Conservation (phyloP, 2,113 vertebrate genomes). For the Australoheros scitulus region DNA sequence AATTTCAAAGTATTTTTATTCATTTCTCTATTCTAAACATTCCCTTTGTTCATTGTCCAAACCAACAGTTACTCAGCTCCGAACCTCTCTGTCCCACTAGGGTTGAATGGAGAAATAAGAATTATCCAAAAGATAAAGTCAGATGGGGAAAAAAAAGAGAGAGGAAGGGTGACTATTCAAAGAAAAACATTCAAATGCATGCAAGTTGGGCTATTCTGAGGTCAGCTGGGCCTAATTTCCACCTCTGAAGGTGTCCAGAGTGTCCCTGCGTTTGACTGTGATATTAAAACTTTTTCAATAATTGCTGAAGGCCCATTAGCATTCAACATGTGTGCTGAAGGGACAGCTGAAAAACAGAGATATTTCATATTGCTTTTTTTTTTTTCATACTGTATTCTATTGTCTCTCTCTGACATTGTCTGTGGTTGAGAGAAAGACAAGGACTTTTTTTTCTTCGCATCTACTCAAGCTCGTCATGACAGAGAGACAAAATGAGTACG, state of each 20-base stretch:
- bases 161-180: neutral
- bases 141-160: neutral
- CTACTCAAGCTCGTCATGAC: neutral
- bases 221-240: neutral
- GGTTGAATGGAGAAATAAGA: neutral
- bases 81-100: no score
- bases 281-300: constrained; percentile 1
- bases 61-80: neutral
- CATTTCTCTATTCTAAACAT: neutral
- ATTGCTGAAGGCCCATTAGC: constrained; percentile 1
- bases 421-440: neutral
- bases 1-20: neutral
- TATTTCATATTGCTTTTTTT: neutral
- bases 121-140: neutral
- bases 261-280: neutral
- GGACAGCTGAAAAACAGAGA: constrained; percentile 16
- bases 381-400: neutral
- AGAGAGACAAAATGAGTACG: neutral
- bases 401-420: constrained; percentile 3
- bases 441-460: neutral
- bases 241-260: neutral
- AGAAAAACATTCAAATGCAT: neutral
- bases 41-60: neutral
- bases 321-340: neutral
- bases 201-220: neutral